Base-by-base conservation (phyloP, 2,888 invertebrate species). In the Gastracanthus pulcherrimus region DNA sequence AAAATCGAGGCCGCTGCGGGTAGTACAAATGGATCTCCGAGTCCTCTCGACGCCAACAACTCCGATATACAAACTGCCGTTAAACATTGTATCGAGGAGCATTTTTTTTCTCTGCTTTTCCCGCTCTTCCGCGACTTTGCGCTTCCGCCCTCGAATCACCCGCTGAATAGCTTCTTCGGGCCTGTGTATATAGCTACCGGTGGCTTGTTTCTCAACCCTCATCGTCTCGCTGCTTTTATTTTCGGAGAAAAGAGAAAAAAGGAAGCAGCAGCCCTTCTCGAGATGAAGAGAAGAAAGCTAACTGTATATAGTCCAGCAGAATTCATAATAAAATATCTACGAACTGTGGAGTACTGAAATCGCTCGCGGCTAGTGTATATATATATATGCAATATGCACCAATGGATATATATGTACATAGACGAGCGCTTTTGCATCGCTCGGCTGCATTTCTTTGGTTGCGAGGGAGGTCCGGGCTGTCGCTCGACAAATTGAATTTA, bases 401-500 rank as follows among this genome's bases (percentile, higher is more conserved):
- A n/a, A n/a, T n/a, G n/a, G n/a, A n/a, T n/a, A n/a, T n/a, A n/a
- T n/a, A n/a, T n/a, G n/a, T n/a, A n/a, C n/a, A n/a, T n/a, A n/a
- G n/a, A n/a, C n/a, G n/a, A n/a, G n/a, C n/a, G n/a, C n/a, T n/a
- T n/a, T n/a, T n/a, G n/a, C n/a, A n/a, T n/a, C n/a, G n/a, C n/a
- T n/a, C n/a, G n/a, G n/a, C n/a, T n/a, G n/a, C 16, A 4, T 67
- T 48, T 45, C 67, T 67, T 67, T n/a, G n/a, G 62, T 55, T 26
- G 34, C 62, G 13, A 60, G 34, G 62, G 11, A 45, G 45, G 0
- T n/a, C n/a, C 45, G 3, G n/a, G 45, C 16, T 80, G 71, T 64
- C 80, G 78, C 62, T 62, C 69, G 82, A 84, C 85, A 85, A 87
- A 87, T 88, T 87, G 85, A 79, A 86, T 88, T 87, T 86, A 85